Evolutionary conservation across 2,888 invertebrate genomes (phyloP).

Genomic region (Xestia c-nigrum): DNA sequence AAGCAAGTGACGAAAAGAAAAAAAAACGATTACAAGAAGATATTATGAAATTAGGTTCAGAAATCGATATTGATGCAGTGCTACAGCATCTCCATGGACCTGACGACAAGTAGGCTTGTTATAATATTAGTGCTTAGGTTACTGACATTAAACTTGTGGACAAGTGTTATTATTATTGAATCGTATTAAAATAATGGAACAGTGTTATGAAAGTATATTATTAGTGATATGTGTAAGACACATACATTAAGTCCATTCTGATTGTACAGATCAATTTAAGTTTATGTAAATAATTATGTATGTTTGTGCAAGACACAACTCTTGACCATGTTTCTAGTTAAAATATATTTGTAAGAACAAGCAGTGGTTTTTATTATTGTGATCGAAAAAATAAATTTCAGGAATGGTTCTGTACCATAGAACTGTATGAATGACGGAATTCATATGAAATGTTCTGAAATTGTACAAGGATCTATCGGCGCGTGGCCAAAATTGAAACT

Average conservation of each 20-base stretch:
- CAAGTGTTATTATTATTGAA: slow-evolving; percentile 48
- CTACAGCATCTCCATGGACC: slow-evolving; percentile 87
- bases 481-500: neutral
- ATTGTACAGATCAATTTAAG: slow-evolving; percentile 58
- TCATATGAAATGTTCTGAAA: neutral
- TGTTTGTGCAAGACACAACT: slow-evolving; percentile 70
- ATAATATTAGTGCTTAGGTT: slow-evolving; percentile 33
- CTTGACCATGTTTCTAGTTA: slow-evolving; percentile 55
- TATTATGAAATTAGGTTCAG: slow-evolving; percentile 81
- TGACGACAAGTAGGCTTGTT: slow-evolving; percentile 63
- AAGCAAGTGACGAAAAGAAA: slow-evolving; percentile 75
- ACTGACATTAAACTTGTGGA: slow-evolving; percentile 43
- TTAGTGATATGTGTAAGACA: slow-evolving; percentile 74
- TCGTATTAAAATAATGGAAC: slow-evolving; percentile 37
- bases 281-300: slow-evolving; percentile 42
- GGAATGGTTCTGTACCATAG: neutral
- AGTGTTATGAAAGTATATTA: slow-evolving; percentile 57
- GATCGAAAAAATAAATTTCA: neutral
- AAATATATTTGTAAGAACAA: slow-evolving; percentile 57
- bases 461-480: neutral
- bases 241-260: slow-evolving; percentile 64
- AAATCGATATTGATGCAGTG: slow-evolving; percentile 88
- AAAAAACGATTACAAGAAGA: slow-evolving; percentile 81
- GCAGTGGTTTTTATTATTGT: slow-evolving; percentile 54
- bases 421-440: neutral